Conservation (phyloP, 2,888 invertebrate species). For the Callyntrura sp. region DNA sequence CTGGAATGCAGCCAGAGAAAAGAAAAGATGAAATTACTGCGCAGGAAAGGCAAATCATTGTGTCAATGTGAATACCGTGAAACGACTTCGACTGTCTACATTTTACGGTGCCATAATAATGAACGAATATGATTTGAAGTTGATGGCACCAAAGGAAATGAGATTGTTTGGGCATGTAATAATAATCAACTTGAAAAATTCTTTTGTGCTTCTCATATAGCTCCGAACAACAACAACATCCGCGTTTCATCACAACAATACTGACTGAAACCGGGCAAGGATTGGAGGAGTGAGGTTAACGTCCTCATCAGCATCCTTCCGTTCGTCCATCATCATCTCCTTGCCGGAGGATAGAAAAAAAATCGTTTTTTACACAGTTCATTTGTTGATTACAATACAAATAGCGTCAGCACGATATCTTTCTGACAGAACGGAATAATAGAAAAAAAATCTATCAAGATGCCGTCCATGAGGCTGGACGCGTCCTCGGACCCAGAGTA, state of each 20-base stretch:
- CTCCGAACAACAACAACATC: conserved; percentile 53
- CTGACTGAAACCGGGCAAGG: conserved; percentile 58
- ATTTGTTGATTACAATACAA: conserved; percentile 23
- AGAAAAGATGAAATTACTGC: background rate
- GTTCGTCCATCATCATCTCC: conserved; percentile 59
- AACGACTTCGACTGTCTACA: background rate
- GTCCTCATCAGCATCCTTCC: conserved; percentile 64
- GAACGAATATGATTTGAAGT: background rate
- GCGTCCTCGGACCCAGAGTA: conserved; percentile 82
- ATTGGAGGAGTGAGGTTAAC: conserved; percentile 65
- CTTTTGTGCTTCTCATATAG: conserved; percentile 58
- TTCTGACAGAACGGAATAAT: conserved; percentile 18
- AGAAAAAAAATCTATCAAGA: conserved; percentile 70
- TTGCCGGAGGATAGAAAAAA: conserved; percentile 73
- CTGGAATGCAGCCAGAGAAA: conserved; percentile 3
- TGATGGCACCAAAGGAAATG: background rate
- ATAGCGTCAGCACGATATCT: conserved; percentile 10
- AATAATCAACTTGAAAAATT: conserved; percentile 37
- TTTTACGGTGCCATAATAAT: background rate
- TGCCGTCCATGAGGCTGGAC: conserved; percentile 84
- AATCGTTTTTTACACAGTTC: conserved; percentile 19
- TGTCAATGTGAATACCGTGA: no score
- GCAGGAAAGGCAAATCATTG: no score
- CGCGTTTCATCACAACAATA: conserved; percentile 55
- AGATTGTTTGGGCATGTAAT: background rate